These are phyloP conservation scores for Meiosimyza decipiens DNA, from an alignment of 2,888 invertebrate species.

Conservation along the genomic window DNA sequence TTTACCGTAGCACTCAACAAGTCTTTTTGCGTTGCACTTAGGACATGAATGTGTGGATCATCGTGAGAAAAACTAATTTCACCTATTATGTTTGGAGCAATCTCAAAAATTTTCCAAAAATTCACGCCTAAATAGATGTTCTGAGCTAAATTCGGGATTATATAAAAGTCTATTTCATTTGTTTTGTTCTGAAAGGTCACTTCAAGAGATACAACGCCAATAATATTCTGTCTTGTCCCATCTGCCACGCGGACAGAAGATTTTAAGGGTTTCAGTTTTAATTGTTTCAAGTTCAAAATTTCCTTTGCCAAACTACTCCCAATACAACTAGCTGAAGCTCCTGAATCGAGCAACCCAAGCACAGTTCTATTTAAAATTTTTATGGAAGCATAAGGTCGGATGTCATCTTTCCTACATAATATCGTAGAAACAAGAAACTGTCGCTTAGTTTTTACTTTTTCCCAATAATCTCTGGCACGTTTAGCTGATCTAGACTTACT, in stretches of 20 bases:
- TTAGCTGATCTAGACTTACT: not conserved
- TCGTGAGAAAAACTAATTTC: too few relatives aligned
- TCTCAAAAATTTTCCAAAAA: too few relatives aligned
- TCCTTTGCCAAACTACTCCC: constrained; percentile 2
- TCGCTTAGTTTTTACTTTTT: not conserved
- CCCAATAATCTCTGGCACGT: constrained; percentile 2
- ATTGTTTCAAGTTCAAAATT: not conserved
- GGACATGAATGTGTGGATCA: not conserved
- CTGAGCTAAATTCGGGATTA: too few relatives aligned
- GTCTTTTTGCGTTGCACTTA: not conserved
- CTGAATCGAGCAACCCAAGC: constrained; percentile 6
- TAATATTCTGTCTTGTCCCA: not conserved
- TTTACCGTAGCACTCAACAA: constrained; percentile 21
- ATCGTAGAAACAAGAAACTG: not conserved
- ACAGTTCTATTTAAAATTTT: not conserved
- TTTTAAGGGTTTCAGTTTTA: not conserved
- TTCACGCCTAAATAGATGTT: too few relatives aligned
- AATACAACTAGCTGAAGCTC: constrained; percentile 1
- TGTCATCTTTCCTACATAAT: not conserved
- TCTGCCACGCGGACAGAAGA: not conserved
- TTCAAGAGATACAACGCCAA: not conserved
- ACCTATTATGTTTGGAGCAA: too few relatives aligned
- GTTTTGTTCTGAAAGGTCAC: not conserved
- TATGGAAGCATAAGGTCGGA: not conserved
- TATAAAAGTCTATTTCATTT: too few relatives aligned